Evolutionary conservation across 2,113 vertebrate genomes (phyloP).

Genomic region (Protomyctophum bolini): DNA sequence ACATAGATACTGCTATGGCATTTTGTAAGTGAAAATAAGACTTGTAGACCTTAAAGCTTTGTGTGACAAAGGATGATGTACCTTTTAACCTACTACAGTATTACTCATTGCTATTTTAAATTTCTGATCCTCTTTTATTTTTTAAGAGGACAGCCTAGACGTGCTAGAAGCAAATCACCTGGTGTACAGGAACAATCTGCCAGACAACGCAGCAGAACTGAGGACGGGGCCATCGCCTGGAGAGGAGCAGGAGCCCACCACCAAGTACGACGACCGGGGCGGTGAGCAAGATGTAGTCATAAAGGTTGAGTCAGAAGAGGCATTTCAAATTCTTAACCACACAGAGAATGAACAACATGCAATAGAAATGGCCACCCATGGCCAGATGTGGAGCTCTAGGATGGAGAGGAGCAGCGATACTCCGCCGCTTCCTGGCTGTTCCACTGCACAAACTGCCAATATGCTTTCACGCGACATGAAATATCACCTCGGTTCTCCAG

Average conservation of each 20-base stretch:
- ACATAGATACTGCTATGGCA: too few species aligned
- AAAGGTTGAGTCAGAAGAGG: constrained; percentile 48
- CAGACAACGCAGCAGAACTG: constrained; percentile 26
- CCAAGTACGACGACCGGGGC: neutral
- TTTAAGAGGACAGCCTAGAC: constrained; percentile 50
- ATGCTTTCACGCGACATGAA: constrained; percentile 30
- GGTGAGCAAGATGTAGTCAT: constrained; percentile 24
- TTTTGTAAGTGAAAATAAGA: too few species aligned
- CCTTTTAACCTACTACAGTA: neutral
- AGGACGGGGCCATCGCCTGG: neutral
- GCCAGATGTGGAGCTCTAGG: constrained; percentile 36
- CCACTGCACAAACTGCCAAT: neutral
- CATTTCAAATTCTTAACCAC: constrained; percentile 9
- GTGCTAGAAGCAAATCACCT: constrained; percentile 39
- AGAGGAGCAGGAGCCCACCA: constrained; percentile 21
- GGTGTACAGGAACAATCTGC: constrained; percentile 28
- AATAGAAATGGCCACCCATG: neutral
- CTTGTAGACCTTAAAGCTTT: too few species aligned
- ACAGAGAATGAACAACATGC: neutral
- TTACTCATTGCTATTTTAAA: neutral
- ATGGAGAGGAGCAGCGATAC: neutral
- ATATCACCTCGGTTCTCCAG: constrained; percentile 23
- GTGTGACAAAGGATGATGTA: too few species aligned
- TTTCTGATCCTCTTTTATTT: neutral
- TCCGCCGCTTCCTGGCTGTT: neutral